Evolutionary conservation across 2,888 invertebrate species (phyloP).

Genomic region (Machimus rusticus): DNA sequence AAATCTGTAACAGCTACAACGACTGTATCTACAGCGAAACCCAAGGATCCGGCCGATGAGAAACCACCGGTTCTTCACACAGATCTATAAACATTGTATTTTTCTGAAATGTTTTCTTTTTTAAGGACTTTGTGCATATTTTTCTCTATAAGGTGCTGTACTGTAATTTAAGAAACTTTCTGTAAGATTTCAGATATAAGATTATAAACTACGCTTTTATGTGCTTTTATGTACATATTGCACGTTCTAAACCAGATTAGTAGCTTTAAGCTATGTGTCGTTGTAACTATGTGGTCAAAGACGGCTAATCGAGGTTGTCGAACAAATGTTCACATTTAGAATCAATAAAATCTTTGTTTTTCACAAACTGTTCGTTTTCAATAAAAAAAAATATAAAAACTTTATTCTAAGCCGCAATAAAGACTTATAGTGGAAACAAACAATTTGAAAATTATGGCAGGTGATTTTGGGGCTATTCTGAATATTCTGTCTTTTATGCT

Average conservation of each 20-base stretch:
- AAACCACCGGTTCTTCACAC: slow-evolving; percentile 49
- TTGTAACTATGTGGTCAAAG: background rate
- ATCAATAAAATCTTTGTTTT: background rate
- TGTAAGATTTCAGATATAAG: background rate
- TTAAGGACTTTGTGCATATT: background rate
- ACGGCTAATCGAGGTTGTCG: background rate
- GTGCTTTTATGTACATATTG: background rate
- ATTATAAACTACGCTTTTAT: background rate
- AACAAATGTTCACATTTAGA: background rate
- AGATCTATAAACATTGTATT: slow-evolving; percentile 44
- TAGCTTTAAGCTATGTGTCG: background rate
- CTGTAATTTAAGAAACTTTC: background rate
- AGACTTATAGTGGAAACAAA: background rate
- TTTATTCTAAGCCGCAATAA: background rate
- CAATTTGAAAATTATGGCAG: background rate
- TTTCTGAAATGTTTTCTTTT: background rate
- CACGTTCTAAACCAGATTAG: background rate
- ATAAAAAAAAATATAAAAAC: background rate
- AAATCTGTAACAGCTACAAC: slow-evolving; percentile 43
- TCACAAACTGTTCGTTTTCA: background rate
- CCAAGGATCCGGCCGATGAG: slow-evolving; percentile 38
- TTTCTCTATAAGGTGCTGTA: background rate
- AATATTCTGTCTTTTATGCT: background rate
- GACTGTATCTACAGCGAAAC: slow-evolving; percentile 35
- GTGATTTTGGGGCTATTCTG: background rate